Percentiles rank a stretch among this genome's conserved stretches.
These are phyloP conservation scores for Cataglyphis albicans DNA, from an alignment of 2,888 invertebrate genomes.

Conservation along the genomic window DNA sequence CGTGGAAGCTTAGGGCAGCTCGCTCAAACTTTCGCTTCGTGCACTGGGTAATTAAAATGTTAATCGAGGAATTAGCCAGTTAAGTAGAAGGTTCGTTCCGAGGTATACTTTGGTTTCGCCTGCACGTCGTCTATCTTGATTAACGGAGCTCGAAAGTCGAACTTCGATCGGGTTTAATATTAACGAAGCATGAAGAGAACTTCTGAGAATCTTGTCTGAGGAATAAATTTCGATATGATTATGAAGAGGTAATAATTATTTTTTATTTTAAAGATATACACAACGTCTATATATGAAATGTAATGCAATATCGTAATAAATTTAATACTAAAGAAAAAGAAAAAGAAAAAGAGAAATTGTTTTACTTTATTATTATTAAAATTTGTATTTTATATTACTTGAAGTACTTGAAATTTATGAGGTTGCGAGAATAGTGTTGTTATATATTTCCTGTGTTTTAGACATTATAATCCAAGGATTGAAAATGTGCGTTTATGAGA, in stretches of 20 bases:
- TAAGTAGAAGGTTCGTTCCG: conserved; percentile 48
- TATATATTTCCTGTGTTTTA: neutral
- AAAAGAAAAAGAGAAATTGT: neutral
- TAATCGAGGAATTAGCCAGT: conserved; percentile 70
- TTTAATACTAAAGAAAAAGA: neutral
- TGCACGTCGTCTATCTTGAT: conserved; percentile 50
- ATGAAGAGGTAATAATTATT: neutral
- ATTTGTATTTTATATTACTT: neutral
- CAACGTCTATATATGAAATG: neutral
- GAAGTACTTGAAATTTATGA: neutral
- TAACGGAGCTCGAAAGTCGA: conserved; percentile 32
- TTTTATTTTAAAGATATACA: neutral
- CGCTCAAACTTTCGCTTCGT: conserved; percentile 59
- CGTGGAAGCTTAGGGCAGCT: conserved; percentile 51
- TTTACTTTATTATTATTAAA: neutral
- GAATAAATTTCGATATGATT: neutral
- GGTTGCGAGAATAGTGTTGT: neutral
- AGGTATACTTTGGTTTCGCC: conserved; percentile 42
- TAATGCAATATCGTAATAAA: neutral
- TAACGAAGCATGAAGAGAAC: neutral
- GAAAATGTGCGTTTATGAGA: neutral
- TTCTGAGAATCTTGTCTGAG: neutral
- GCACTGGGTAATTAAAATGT: conserved; percentile 70
- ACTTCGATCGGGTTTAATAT: conserved; percentile 36
- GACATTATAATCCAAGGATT: neutral